Evolutionary conservation across 2,888 invertebrate genomes (phyloP).

Genomic region (Dicyrtomina minuta): DNA sequence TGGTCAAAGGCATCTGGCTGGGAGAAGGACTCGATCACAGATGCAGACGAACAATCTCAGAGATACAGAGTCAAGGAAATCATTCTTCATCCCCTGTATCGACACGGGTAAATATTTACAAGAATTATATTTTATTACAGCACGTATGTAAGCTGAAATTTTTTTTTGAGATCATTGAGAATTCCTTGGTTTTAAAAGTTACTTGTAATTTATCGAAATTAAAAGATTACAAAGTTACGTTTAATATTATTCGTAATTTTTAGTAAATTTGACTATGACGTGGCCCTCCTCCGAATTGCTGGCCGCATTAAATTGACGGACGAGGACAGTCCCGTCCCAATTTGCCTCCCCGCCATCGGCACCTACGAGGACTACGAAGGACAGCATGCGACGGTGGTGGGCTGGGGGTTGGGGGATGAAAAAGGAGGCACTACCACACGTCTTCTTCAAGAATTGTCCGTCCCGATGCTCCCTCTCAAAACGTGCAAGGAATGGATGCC

Average conservation of each 20-base stretch:
- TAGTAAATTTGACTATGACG: slow-evolving; percentile 51
- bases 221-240: too few species aligned
- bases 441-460: slow-evolving; percentile 44
- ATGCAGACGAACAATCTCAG: slow-evolving; percentile 44
- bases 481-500: slow-evolving; percentile 37
- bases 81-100: slow-evolving; percentile 46
- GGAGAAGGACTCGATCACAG: slow-evolving; percentile 35
- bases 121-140: too few species aligned
- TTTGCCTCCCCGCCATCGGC: slow-evolving; percentile 42
- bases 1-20: slow-evolving; percentile 31
- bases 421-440: slow-evolving; percentile 48
- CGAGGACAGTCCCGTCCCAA: slow-evolving; percentile 43
- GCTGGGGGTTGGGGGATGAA: slow-evolving; percentile 44
- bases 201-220: too few species aligned
- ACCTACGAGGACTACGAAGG: slow-evolving; percentile 16
- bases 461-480: slow-evolving; percentile 37
- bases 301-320: slow-evolving; percentile 41
- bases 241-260: too few species aligned
- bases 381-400: slow-evolving; percentile 31
- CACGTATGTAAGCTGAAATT: too few species aligned
- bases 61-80: slow-evolving; percentile 47
- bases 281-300: slow-evolving; percentile 40
- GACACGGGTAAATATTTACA: slow-evolving; percentile 23
- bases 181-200: too few species aligned
- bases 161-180: too few species aligned